Conservation (phyloP, 2,888 invertebrate genomes). For the Eristalinus sepulchralis region DNA sequence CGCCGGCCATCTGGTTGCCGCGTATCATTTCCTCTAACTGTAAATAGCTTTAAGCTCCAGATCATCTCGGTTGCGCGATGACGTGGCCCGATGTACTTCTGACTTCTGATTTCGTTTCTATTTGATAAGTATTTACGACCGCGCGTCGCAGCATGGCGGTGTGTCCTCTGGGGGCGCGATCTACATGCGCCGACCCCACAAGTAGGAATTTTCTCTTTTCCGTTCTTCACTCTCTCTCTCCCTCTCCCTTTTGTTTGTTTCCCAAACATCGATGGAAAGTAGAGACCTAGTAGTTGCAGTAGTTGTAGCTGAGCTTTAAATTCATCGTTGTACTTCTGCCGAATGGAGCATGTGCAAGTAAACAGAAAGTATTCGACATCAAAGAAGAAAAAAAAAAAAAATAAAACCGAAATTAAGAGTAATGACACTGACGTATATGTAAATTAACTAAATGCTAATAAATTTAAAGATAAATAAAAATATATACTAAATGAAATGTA, state of each 20-base stretch:
- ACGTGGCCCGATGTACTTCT: slow-evolving; percentile 18
- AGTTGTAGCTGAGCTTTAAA: slow-evolving; percentile 10
- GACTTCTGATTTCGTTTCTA: slow-evolving; percentile 23
- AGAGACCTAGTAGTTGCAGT: slow-evolving; percentile 14
- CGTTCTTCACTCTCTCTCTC: not conserved
- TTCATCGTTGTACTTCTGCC: slow-evolving; percentile 19
- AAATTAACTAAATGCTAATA: slow-evolving; percentile 60
- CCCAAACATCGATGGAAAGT: slow-evolving; percentile 1
- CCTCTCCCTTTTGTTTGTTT: not conserved
- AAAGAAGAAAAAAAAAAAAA: slow-evolving; percentile 18
- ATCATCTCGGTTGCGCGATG: not conserved
- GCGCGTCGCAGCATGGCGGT: slow-evolving; percentile 22
- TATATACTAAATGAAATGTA: slow-evolving; percentile 62
- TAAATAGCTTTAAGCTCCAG: slow-evolving; percentile 63
- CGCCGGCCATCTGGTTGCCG: not conserved
- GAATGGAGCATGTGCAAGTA: slow-evolving; percentile 21
- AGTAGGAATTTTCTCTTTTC: not conserved
- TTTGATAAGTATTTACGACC: slow-evolving; percentile 54
- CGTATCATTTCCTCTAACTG: slow-evolving; percentile 38
- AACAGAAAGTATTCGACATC: slow-evolving; percentile 7
- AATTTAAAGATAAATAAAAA: slow-evolving; percentile 56
- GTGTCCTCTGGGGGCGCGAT: not conserved
- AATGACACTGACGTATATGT: slow-evolving; percentile 58
- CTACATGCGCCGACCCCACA: not conserved
- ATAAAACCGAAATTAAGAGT: slow-evolving; percentile 36